Evolutionary conservation across 2,113 vertebrate genomes (phyloP), one percentile per base, ranked within the genome.

Genomic region (Oxyruncus cristatus): DNA sequence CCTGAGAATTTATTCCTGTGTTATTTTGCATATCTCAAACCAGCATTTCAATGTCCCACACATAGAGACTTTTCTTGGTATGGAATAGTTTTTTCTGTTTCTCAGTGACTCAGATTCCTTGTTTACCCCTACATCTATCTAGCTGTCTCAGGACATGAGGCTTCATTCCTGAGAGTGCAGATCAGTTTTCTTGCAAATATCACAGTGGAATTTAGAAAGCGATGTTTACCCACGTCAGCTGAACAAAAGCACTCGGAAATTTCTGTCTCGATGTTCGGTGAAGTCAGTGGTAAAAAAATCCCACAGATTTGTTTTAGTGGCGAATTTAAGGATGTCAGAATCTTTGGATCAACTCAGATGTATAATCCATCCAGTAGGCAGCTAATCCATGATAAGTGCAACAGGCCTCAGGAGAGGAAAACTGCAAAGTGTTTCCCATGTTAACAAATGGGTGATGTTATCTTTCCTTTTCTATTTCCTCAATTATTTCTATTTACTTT

Each of bases 151-250:
- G 81, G 62, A 68, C n/a, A 58, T n/a, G 76, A 74, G 61, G 23
- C 66, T 77, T 86, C 66, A n/a, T 56, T 92, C 68, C 61, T 65
- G 63, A 76, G 53, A 73, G 52, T 35, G 58, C 80, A 84, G 42
- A 39, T 50, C 21, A 2, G 11, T 76, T 83, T 56, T 63, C 33
- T 47, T 79, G 62, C 53, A 93, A 95, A 94, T 94, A 78, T 68
- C 93, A 85, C 44, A 15, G 44, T 88, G 87, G 61, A 91, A 93
- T 91, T 93, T 95, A 68, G 66, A 73, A 78, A 85, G 37, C 11
- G 35, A 30, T 85, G 33, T 95, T 95, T 89, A 32, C 55, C 30
- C 27, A 27, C 26, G 66, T 21, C 71, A 47, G 68, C 39, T 17
- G 11, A 70, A 59, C 49, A 41, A 82, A 81, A 89, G 14, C 10